Evolutionary conservation across 2,888 invertebrate genomes (phyloP).

Genomic region (Agrotis exclamationis): DNA sequence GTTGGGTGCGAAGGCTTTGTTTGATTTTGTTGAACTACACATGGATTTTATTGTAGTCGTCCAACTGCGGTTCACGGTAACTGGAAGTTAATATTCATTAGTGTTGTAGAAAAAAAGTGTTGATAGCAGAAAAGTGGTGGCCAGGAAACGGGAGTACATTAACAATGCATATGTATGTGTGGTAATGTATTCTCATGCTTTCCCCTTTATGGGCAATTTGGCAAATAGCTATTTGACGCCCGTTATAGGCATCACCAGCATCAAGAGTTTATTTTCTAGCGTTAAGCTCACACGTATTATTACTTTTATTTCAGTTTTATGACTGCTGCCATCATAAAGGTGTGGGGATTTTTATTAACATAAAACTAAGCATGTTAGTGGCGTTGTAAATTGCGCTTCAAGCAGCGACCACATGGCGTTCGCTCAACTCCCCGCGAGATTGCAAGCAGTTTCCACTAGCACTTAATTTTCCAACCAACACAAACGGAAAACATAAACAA

Average conservation of each 20-base stretch:
- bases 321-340: constrained; percentile 39
- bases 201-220: constrained; percentile 27
- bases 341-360: constrained; percentile 63
- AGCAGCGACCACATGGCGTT: constrained; percentile 76
- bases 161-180: not conserved
- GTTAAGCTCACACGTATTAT: constrained; percentile 35
- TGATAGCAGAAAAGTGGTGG: not conserved
- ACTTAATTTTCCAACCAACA: constrained; percentile 88
- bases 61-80: not conserved
- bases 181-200: constrained; percentile 14
- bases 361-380: constrained; percentile 68
- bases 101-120: not conserved
- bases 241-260: constrained; percentile 16
- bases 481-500: constrained; percentile 92
- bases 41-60: not conserved
- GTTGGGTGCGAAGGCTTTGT: constrained; percentile 35
- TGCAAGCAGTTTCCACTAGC: constrained; percentile 86
- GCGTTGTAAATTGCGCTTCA: constrained; percentile 74
- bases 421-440: constrained; percentile 80
- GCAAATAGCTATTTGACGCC: constrained; percentile 20
- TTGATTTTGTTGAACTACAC: constrained; percentile 21
- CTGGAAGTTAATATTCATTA: not conserved
- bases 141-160: not conserved
- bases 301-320: constrained; percentile 55
- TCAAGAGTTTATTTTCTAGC: constrained; percentile 32